Percentiles rank a stretch among this genome's conserved stretches.
Evolutionary conservation across 2,113 vertebrate genomes (phyloP).

Genomic region (Podarcis raffonei): DNA sequence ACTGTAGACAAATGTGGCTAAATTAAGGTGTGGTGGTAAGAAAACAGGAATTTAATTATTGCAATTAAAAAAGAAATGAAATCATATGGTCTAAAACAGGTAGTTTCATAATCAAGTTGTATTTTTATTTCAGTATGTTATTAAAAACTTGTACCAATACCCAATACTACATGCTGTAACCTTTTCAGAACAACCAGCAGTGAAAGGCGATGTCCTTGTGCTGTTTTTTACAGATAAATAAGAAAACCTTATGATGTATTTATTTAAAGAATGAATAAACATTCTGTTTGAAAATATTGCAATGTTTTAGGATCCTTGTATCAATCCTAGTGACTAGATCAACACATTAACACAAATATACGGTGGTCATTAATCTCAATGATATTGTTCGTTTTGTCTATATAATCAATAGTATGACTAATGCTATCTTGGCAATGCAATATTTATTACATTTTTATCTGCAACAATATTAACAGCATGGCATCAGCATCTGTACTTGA

Average conservation of each 20-base stretch:
- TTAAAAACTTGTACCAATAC: no score
- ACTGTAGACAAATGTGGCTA: not conserved
- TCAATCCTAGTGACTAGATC: conserved; percentile 55
- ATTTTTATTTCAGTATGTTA: conserved; percentile 29
- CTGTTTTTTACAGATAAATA: no score
- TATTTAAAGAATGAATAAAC: no score
- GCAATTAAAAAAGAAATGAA: conserved; percentile 18
- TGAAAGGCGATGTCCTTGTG: conserved; percentile 43
- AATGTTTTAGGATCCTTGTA: conserved; percentile 43
- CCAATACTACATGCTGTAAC: conserved; percentile 29
- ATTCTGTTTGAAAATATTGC: no score
- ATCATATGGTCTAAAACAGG: not conserved
- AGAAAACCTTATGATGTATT: no score
- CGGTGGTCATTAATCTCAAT: conserved; percentile 74
- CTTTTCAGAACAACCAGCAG: conserved; percentile 66
- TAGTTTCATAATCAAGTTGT: conserved; percentile 10
- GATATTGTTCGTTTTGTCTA: conserved; percentile 73
- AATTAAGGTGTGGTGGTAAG: not conserved
- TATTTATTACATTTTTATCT: conserved; percentile 80
- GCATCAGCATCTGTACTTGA: conserved; percentile 72
- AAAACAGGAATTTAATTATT: not conserved
- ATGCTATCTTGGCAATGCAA: conserved; percentile 75
- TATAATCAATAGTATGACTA: conserved; percentile 66
- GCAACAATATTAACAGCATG: conserved; percentile 81
- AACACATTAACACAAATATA: conserved; percentile 51